Conservation (phyloP, 2,888 invertebrate species). For the Lissocephala sabroskyi region DNA sequence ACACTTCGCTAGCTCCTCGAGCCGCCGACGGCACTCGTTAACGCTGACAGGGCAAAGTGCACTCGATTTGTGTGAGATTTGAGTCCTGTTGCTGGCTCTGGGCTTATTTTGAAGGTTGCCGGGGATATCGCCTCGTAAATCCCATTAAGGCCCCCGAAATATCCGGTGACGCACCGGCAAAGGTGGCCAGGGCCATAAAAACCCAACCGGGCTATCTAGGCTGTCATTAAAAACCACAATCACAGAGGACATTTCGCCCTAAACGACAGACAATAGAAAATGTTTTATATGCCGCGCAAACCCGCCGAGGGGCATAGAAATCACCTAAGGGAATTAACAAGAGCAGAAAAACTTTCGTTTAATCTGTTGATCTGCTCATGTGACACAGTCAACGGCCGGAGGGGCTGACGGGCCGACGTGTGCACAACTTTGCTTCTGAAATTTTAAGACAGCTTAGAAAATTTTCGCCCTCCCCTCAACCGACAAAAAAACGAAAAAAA, state of each 20-base stretch:
- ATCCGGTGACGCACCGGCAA: no score
- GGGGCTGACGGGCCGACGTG: not conserved
- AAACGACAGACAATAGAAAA: conserved; percentile 46
- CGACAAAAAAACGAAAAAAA: conserved; percentile 5
- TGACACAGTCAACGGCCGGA: conserved; percentile 23
- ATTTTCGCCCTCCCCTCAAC: conserved; percentile 29
- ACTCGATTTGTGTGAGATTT: no score
- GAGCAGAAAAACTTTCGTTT: conserved; percentile 36
- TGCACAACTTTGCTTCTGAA: conserved; percentile 18
- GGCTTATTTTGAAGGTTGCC: no score
- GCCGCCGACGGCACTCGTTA: no score
- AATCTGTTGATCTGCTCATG: conserved; percentile 57
- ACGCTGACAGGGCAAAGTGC: no score
- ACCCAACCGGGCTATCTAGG: conserved; percentile 29
- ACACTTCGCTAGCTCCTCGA: conserved; percentile 6
- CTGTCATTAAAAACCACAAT: conserved; percentile 62
- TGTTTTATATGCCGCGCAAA: conserved; percentile 25
- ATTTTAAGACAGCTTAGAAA: conserved; percentile 51
- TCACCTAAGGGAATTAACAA: conserved; percentile 37
- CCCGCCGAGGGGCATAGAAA: conserved; percentile 27
- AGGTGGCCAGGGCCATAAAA: no score
- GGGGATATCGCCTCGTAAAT: no score
- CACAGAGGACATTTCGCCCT: conserved; percentile 40
- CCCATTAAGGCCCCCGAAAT: no score
- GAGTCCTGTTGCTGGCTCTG: no score